These are phyloP conservation scores for silkworm (Bombyx mori) DNA, from an alignment of 1,140 invertebrate genomes.

Conservation along the genomic window ASM3026992v2 NC_085116.1:10824501-10825000, in stretches of 20 bases:
- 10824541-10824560: slow-evolving; percentile 25
- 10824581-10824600: slow-evolving; percentile 74
- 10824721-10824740: slow-evolving; percentile 37
- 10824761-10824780: slow-evolving; percentile 45
- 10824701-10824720: slow-evolving; percentile 37
- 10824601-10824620: slow-evolving; percentile 61
- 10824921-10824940: slow-evolving; percentile 36
- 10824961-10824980: slow-evolving; percentile 45
- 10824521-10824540: slow-evolving; percentile 51
- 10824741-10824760: slow-evolving; percentile 33
- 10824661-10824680: slow-evolving; percentile 64
- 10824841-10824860: slow-evolving; percentile 22
- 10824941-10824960: slow-evolving; percentile 57
- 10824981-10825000: slow-evolving; percentile 43
- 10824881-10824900: slow-evolving; percentile 7
- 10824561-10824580: slow-evolving; percentile 51
- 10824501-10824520: slow-evolving; percentile 53
- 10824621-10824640: slow-evolving; percentile 48
- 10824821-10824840: slow-evolving; percentile 31
- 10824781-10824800: slow-evolving; percentile 25
- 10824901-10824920: slow-evolving; percentile 12
- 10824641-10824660: slow-evolving; percentile 70
- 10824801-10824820: slow-evolving; percentile 10
- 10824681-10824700: slow-evolving; percentile 50
- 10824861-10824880: background rate